Conservation (phyloP, 1,140 invertebrate species). For the Zaprionus capensis region DNA sequence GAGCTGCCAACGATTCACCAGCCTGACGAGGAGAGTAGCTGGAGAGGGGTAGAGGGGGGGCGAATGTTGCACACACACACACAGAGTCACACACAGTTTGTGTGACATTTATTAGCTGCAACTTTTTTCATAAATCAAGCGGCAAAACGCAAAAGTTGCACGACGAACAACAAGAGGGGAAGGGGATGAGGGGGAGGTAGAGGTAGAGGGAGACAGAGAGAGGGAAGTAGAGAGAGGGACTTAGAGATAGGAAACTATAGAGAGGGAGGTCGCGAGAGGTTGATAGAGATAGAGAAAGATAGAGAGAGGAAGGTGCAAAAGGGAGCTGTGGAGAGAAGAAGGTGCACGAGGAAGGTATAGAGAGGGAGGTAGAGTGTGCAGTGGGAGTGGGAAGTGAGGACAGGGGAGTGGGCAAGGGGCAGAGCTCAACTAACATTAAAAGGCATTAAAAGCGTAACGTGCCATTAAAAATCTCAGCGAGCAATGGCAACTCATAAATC, state of each 20-base stretch:
- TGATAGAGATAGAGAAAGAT: background rate
- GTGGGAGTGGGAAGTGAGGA: background rate
- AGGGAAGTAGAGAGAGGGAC: background rate
- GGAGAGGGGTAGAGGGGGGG: background rate
- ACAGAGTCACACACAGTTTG: conserved; percentile 33
- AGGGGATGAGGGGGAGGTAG: background rate
- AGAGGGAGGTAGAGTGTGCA: background rate
- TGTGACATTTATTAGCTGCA: conserved; percentile 79
- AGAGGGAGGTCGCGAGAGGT: background rate
- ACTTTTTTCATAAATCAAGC: conserved; percentile 75
- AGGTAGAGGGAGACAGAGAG: background rate
- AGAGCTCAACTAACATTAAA: conserved; percentile 24
- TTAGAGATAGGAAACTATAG: background rate
- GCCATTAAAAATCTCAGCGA: conserved; percentile 53
- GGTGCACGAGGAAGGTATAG: too few species aligned
- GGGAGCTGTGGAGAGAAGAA: conserved; percentile 3
- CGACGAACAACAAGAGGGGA: background rate
- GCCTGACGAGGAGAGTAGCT: background rate
- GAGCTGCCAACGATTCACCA: conserved; percentile 25
- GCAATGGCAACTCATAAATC: conserved; percentile 54
- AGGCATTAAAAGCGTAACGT: conserved; percentile 42
- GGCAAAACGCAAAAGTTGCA: conserved; percentile 30
- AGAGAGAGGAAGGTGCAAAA: background rate
- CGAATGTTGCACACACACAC: background rate
- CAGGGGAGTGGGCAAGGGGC: too few species aligned